These are phyloP conservation scores for Turdus rufiventris DNA, from an alignment of 2,113 vertebrate genomes.

Conservation along the genomic window DNA sequence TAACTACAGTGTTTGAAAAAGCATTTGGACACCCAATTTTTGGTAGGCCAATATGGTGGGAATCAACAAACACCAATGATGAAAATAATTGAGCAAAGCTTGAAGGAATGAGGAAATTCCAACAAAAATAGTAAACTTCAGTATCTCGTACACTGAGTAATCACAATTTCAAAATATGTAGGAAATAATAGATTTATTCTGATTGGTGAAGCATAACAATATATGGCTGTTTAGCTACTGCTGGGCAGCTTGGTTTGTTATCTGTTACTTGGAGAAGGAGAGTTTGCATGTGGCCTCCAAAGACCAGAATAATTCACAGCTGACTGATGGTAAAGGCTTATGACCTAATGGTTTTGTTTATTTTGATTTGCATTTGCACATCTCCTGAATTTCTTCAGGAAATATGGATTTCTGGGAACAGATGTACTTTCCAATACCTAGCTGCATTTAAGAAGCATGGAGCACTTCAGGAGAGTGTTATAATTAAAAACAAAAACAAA, in stretches of 20 bases:
- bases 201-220: not conserved
- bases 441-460: not conserved
- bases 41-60: not conserved
- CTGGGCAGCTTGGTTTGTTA: not conserved
- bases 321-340: not conserved
- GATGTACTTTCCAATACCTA: not conserved
- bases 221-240: not conserved
- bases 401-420: not conserved
- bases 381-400: not conserved
- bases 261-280: not conserved
- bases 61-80: not conserved
- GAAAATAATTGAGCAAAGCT: not conserved
- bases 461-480: not conserved
- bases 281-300: not conserved
- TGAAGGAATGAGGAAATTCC: not conserved
- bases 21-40: constrained; percentile 16
- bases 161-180: not conserved
- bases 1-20: constrained; percentile 13
- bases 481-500: not conserved
- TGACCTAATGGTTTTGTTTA: not conserved
- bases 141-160: not conserved
- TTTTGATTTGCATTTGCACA: not conserved
- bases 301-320: not conserved
- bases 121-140: not conserved
- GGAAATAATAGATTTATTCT: not conserved